These are phyloP conservation scores for human DNA, from an alignment of 2,113 vertebrate species.

Conservation along the genomic window DNA sequence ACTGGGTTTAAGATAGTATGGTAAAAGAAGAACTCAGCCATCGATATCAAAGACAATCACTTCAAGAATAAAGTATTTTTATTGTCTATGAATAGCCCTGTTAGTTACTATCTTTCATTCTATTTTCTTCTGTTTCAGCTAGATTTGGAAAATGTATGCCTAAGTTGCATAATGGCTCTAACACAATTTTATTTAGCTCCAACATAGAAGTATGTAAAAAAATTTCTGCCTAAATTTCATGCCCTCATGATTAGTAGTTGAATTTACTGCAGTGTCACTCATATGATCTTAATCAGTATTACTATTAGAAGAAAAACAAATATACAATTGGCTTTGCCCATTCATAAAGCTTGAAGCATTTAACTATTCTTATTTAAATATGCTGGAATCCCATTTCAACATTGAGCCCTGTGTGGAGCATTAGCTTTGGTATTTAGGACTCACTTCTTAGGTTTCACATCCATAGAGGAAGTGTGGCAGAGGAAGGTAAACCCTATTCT, in stretches of 20 bases:
- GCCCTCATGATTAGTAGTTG: neutral
- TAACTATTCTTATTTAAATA: neutral
- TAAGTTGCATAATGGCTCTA: neutral
- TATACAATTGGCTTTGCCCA: neutral
- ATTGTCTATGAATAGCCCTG: neutral
- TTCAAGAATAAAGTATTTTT: neutral
- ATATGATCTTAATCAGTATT: constrained; percentile 10
- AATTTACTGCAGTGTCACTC: neutral
- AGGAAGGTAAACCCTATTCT: neutral
- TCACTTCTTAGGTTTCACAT: neutral
- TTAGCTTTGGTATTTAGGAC: neutral
- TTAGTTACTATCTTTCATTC: neutral
- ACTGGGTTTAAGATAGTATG: neutral
- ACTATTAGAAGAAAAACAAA: constrained; percentile 5
- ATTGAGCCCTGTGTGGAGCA: neutral
- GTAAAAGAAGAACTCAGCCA: neutral
- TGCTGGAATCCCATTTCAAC: neutral
- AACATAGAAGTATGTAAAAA: neutral
- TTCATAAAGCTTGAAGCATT: neutral
- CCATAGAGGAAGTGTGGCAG: neutral
- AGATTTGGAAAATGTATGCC: neutral
- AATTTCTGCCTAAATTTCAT: neutral
- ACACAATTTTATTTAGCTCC: neutral
- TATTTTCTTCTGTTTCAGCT: neutral
- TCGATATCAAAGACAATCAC: neutral